phyloP scores from a whole-genome alignment of 2,113 vertebrate genomes.

The Lota lota region DNA sequence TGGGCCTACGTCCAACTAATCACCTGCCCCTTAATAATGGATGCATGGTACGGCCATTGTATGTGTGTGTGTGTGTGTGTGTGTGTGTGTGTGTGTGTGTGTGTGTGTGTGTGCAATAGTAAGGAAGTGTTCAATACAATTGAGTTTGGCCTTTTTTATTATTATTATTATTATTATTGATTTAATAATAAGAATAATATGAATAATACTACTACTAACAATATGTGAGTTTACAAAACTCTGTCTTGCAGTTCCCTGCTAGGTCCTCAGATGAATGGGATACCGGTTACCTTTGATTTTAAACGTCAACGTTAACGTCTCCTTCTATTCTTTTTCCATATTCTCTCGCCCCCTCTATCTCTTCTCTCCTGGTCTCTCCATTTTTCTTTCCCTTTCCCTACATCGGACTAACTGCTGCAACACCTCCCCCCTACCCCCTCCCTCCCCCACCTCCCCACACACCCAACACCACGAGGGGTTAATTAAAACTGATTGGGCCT shows the following conservation, averaged over 20 bases:
- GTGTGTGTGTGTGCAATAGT: not conserved
- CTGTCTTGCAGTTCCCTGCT: too few species aligned
- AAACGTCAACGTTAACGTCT: too few species aligned
- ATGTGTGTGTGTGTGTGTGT: not conserved
- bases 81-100: not conserved
- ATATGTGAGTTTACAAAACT: too few species aligned
- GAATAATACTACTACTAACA: too few species aligned
- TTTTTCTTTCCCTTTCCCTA: too few species aligned
- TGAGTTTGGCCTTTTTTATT: not conserved
- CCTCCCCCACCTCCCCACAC: constrained; percentile 23
- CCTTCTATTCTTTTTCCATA: too few species aligned
- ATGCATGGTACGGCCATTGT: constrained; percentile 19
- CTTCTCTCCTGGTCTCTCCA: too few species aligned
- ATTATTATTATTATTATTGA: not conserved
- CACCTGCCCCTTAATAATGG: constrained; percentile 55
- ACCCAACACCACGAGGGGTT: constrained; percentile 68
- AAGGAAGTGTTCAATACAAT: not conserved
- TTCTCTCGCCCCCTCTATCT: too few species aligned
- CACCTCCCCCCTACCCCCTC: not conserved
- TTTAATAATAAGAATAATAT: too few species aligned
- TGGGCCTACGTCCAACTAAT: constrained; percentile 27
- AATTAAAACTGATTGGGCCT: constrained; percentile 81
- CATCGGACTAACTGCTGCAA: too few species aligned
- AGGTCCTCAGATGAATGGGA: too few species aligned
- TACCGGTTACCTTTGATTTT: too few species aligned